Base-by-base conservation (phyloP, 2,888 invertebrate species). In the Agonopterix alstromeriana region DNA sequence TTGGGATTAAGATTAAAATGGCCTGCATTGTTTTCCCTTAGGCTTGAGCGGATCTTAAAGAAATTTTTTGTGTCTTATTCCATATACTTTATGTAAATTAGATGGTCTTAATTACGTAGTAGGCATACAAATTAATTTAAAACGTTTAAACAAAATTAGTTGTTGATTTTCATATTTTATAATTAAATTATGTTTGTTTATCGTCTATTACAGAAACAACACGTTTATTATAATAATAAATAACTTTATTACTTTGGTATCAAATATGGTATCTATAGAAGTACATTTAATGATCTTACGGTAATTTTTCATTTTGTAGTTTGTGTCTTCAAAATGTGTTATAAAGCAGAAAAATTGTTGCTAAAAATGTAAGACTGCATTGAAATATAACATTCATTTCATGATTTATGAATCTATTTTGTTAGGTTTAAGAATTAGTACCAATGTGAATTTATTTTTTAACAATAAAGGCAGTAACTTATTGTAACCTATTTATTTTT, bases 211-310 rank as follows among this genome's bases (percentile, higher is more conserved):
- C 27, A n/a, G 41, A 46, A 42, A 47, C 9, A 42, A 42, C 12
- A 27, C n/a, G 12, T 40, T 8, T 17, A n/a, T 47, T 27, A 12
- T 45, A 48, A 49, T 67, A 66, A 76, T 77, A 77, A 75, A 71
- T 77, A 72, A 71, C 58, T 74, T 70, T 74, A 74, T 77, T 76
- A 68, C 61, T 75, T 76, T 73, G 69, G 67, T 70, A 63, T 70
- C 62, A 68, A 65, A 72, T 68, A 72, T 77, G 70, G 74, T 63
- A 71, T 65, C 61, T 56, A 61, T 65, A 60, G 65, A 65, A 64
- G 63, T 69, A 69, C 64, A 73, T 66, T 12, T 70, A 72, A 73
- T 70, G 58, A 67, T 69, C 70, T 70, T 73, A 69, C 55, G 56
- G 51, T 55, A 62, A 64, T 52, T 63, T 27, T 27, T 27, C 27